Base-by-base conservation (phyloP, 2,888 invertebrate species). In the Melieria crassipennis region DNA sequence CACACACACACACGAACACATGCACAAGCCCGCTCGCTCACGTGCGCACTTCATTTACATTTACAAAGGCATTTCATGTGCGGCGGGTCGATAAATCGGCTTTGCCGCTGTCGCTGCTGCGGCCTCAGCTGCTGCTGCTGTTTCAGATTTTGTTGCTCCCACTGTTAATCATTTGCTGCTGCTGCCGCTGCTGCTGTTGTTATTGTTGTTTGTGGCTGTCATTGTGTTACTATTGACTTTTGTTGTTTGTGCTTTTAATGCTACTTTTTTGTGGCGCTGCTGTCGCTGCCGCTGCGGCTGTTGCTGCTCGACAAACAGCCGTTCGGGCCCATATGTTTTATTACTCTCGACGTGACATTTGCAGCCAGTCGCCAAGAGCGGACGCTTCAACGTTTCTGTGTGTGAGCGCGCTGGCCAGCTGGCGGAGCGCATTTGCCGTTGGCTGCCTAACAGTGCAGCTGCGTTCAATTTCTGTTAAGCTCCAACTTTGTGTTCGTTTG, bases 181-280 rank as follows among this genome's bases (percentile, higher is more conserved):
- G 62, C 65, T 65, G 47, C 46, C 58, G 65, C 61, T 65, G 65
- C 61, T 65, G 62, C 30, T 65, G 50, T 30, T 66, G 56, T 16
- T 56, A 52, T 13, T 60, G n/a, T 16, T 43, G 60, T 61, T 67
- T 13, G 52, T 47, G 16, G 67, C 7, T n/a, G 16, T 56, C 16
- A 56, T 56, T 16, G 16, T 64, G 72, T 68, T 69, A 61, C 67
- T 65, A 72, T 66, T 50, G 47, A 9, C n/a, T 67, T 43, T 58
- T 47, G 55, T 69, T 61, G 48, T 50, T 55, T 52, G 10, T 5
- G 50, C 55, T 60, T 6, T 52, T 58, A 45, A 55, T 61, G 61
- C 52, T 47, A 66, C 61, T 69, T 7, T 62, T 9, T 52, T 61
- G 45, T 42, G 30, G 46, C 56, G 11, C 56, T 65, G 65, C 58